Conservation (phyloP, 2,888 invertebrate genomes). For the Nebria salina region DNA sequence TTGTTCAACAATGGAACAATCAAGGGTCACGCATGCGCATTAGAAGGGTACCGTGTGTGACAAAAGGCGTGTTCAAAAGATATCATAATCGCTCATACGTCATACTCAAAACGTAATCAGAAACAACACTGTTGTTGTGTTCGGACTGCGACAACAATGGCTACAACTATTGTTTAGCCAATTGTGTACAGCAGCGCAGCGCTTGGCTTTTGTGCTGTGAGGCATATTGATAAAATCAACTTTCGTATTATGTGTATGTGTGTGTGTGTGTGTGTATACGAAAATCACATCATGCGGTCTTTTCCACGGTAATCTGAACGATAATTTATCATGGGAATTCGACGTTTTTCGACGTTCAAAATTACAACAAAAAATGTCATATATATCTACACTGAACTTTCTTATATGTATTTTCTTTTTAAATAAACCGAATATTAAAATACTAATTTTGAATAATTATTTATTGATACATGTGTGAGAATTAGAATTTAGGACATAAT, state of each 20-base stretch:
- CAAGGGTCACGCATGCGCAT: constrained; percentile 15
- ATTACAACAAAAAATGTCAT: not conserved
- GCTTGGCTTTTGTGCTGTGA: constrained; percentile 50
- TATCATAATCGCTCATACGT: constrained; percentile 58
- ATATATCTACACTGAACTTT: too few species aligned
- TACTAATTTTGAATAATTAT: too few species aligned
- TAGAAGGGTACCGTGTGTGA: constrained; percentile 6
- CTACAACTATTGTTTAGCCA: constrained; percentile 48
- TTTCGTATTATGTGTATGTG: constrained; percentile 20
- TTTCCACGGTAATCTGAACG: not conserved
- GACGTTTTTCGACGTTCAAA: not conserved
- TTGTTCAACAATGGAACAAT: constrained; percentile 30
- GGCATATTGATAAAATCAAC: constrained; percentile 30
- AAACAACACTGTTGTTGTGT: constrained; percentile 45
- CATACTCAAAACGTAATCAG: constrained; percentile 62
- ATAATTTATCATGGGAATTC: not conserved
- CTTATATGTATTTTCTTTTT: too few species aligned
- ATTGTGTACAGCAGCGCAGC: constrained; percentile 44
- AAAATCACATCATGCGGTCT: constrained; percentile 1
- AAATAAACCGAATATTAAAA: too few species aligned
- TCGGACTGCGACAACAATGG: constrained; percentile 55
- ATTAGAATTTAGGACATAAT: too few species aligned
- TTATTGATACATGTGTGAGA: too few species aligned
- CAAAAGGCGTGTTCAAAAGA: constrained; percentile 45
- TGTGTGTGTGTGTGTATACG: not conserved